Evolutionary conservation across 1,140 invertebrate genomes (phyloP).

Genomic region (Apis cerana): DNA sequence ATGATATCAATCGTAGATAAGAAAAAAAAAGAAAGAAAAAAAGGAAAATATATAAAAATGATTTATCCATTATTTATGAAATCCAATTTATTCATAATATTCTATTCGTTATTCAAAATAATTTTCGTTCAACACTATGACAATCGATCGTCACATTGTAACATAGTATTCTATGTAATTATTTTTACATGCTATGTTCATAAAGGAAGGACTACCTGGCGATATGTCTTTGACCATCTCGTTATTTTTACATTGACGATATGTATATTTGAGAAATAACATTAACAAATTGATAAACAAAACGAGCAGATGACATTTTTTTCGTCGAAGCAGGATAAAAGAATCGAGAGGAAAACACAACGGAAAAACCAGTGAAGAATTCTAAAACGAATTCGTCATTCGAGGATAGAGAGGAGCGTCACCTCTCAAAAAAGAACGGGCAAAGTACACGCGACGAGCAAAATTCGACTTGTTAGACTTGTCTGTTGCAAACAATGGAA

Average conservation of each 20-base stretch:
- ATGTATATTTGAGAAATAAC: no score
- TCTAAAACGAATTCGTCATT: constrained; percentile 11
- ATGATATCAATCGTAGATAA: no score
- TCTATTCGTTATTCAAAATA: no score
- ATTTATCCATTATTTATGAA: no score
- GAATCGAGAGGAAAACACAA: neutral
- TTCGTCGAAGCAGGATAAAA: neutral
- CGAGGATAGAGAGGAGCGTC: constrained; percentile 25
- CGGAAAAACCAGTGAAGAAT: neutral
- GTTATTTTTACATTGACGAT: neutral
- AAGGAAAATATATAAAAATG: no score
- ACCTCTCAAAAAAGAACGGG: constrained; percentile 47
- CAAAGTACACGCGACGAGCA: neutral
- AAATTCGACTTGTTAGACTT: constrained; percentile 15
- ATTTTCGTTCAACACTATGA: no score
- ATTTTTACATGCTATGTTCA: no score
- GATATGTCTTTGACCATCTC: neutral
- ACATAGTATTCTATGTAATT: no score
- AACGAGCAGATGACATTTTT: neutral
- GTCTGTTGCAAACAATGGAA: constrained; percentile 26
- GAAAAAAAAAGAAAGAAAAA: no score
- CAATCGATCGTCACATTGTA: no score
- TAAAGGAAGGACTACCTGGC: no score
- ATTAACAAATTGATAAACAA: neutral
- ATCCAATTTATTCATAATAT: no score